Evolutionary conservation across 2,797 vertebrate species (phyloP), one percentile per base, ranked within the genome.

Genomic region (Microctenopoma stevenorrisi): DNA sequence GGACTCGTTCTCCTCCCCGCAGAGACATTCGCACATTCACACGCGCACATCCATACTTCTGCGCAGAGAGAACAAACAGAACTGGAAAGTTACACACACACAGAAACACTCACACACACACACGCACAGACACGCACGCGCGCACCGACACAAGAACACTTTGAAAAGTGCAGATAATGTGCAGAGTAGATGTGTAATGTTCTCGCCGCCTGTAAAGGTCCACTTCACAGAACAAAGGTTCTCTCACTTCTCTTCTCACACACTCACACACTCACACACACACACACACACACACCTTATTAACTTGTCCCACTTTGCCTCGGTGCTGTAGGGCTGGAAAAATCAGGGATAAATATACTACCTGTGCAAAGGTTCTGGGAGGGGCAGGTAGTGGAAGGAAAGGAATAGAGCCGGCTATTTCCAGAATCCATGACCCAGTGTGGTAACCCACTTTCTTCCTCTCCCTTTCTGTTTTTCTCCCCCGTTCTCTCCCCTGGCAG

Each of bases 381-480:
- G 46, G 59, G 74, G 72, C 68, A 82, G 82, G 79, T 81, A 73
- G 72, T 76, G 57, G 76, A 64, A 76, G 78, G 47, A 70, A 71
- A 67, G 83, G 77, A 85, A 86, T 63, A 68, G 80, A 85, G 72
- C 57, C 35, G 68, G 76, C 83, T 94, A 94, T 94, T 93, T 93
- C 79, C 56, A 91, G 92, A 85, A 59, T 79, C 63, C 70, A 4
- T 92, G 90, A 92, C 91, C 93, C 84, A 90, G 79, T 86, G 90
- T 84, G 86, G 70, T 92, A 92, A 92, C 91, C 93, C 91, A 94
- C 79, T 94, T 94, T 90, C 81, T 68, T 57, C 79, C 62, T 64
- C 83, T 63, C 52, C 86, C 81, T 48, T 62, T 84, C 66, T 68
- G 59, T 73, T 82, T 81, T 74, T 75, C 75, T 85, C 68, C 66